Evolutionary conservation across 2,797 vertebrate species (phyloP), one percentile per base, ranked within the genome.

Genomic region (Cynodonichthys magdalenae): DNA sequence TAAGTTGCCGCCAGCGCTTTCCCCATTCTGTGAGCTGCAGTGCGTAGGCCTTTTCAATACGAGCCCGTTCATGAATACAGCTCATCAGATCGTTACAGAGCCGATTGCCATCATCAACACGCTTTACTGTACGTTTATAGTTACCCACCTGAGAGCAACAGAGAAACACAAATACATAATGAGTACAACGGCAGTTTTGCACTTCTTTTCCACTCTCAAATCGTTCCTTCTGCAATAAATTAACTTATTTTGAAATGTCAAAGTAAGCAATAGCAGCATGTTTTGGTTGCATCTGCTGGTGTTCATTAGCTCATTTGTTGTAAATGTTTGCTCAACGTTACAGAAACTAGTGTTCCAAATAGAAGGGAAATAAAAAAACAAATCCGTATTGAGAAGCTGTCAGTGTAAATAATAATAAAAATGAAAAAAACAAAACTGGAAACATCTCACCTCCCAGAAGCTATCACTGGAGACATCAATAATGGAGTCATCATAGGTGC

Each of bases 1-100:
- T 92, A 0, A 98, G 94, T 57, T 97, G 96, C 60, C 94, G 92
- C 98, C 98, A 99, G 55, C 96, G 95, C 65, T 97, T 98, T 54
- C 95, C 93, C 98, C 98, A 99, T 74, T 99, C 98, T 0, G 95
- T 97, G 62, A 99, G 95, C 87, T 99, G 98, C 86, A 95, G 95
- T 0, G 96, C 95, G 0, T 99, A 99, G 0, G 77, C 79, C 90
- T 99, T 99, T 85, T 99, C 98, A 11, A 99, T 99, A 49, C 96
- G 94, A 0, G 98, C 95, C 3, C 98, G 94, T 66, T 99, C 98
- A 0, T 99, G 98, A 45, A 99, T 87, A 64, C 96, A 99, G 58
- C 88, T 98, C 97, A 99, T 99, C 28, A 99, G 92, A 34, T 95
- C 94, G 0, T 87, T 94, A 68, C 96, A 98, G 59, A 99, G 95